Evolutionary conservation across 2,888 invertebrate species (phyloP), one percentile per base, ranked within the genome.

Genomic region (Callimorpha dominula): DNA sequence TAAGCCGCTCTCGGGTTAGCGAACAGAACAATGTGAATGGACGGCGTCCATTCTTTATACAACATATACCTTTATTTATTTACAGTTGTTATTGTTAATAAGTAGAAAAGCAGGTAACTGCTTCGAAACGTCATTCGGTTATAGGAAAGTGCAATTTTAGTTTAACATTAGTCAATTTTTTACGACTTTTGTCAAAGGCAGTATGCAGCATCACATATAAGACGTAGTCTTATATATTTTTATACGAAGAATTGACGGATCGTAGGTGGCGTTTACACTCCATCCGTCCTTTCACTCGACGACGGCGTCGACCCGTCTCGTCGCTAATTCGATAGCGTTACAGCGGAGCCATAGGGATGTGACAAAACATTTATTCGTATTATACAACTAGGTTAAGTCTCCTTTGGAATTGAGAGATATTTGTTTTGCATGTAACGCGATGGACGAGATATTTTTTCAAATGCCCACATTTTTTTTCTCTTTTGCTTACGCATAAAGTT

Each of bases 321-420:
- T 84, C 84, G 84, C 84, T 84, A 84, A 84, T 79, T 81, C 84
- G 82, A 82, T 72, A 90, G 90, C 90, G 88, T 87, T 86, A 85
- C 88, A 89, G 89, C 87, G 87, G 86, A 89, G 92, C 93, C 93
- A 92, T 93, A 93, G 91, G 87, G 86, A 93, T 91, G 93, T 92
- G 92, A 93, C 88, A 90, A 90, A 89, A 93, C 93, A 92, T 92
- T 93, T 93, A 94, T 93, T 93, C 94, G 89, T 94, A 95, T 93
- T 92, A 93, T 90, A 93, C 90, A 90, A 88, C 78, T 79, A 93
- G 92, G 89, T 88, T 89, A 94, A 94, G 93, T 91, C 90, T 91
- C 91, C 89, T 88, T 93, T 91, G 94, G 94, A 94, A 94, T 94
- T 93, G 93, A 94, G 87, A 89, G 85, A 87, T 89, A 90, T 91